Conservation (phyloP, 2,888 invertebrate genomes). For the Chorisops tibialis region DNA sequence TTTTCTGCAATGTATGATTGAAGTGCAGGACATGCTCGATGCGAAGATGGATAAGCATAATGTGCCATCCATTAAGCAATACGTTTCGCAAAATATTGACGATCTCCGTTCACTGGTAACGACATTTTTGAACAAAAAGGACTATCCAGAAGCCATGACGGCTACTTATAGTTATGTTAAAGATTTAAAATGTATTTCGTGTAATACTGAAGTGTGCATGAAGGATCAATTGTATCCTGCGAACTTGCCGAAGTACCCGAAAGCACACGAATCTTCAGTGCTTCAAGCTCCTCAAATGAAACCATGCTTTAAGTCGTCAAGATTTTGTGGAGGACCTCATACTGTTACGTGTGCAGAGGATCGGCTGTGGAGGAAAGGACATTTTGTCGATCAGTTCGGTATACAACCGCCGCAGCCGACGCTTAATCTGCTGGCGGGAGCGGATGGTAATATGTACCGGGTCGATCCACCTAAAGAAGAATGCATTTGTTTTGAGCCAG, state of each 20-base stretch:
- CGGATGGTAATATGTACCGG: constrained; percentile 26
- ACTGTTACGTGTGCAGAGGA: constrained; percentile 38
- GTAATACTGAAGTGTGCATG: constrained; percentile 41
- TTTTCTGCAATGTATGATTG: constrained; percentile 46
- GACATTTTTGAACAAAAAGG: constrained; percentile 35
- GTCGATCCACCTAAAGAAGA: background rate
- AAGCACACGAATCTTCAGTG: constrained; percentile 27
- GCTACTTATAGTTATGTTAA: constrained; percentile 39
- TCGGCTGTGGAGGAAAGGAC: constrained; percentile 37
- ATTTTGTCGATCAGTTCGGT: constrained; percentile 41
- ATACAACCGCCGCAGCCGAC: constrained; percentile 10
- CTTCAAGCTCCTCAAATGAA: constrained; percentile 32
- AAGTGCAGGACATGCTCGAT: constrained; percentile 50
- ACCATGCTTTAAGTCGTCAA: background rate
- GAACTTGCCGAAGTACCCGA: constrained; percentile 1
- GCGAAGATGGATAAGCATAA: constrained; percentile 47
- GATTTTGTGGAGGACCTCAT: constrained; percentile 36
- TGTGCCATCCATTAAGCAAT: constrained; percentile 45
- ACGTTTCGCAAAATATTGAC: constrained; percentile 41
- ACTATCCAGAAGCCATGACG: constrained; percentile 43
- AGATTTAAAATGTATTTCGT: constrained; percentile 42
- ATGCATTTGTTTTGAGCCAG: constrained; percentile 3
- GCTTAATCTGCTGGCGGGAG: constrained; percentile 27
- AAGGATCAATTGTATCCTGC: constrained; percentile 17
- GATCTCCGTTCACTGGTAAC: constrained; percentile 37